Evolutionary conservation across 2,113 vertebrate genomes (phyloP).

Genomic region (Lucifuga dentata): DNA sequence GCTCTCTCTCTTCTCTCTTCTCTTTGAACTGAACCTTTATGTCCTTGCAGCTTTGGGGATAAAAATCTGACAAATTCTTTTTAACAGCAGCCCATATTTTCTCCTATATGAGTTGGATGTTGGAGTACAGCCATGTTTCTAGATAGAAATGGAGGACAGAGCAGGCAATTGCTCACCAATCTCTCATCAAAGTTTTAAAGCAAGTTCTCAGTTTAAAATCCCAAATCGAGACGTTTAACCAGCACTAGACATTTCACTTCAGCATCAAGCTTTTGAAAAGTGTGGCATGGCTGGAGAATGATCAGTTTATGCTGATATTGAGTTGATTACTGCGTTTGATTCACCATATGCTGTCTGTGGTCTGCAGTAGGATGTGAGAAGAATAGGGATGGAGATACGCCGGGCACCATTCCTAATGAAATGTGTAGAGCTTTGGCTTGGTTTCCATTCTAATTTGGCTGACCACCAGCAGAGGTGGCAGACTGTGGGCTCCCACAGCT

Average conservation of each 20-base stretch:
- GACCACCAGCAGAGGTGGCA: slow-evolving; percentile 20
- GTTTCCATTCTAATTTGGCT: slow-evolving; percentile 39
- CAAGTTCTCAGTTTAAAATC: slow-evolving; percentile 1
- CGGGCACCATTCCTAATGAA: slow-evolving; percentile 34
- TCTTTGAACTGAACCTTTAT: too few relatives aligned
- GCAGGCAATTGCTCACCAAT: background rate
- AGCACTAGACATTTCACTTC: too few relatives aligned
- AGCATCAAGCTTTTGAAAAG: slow-evolving; percentile 11
- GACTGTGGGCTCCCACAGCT: slow-evolving; percentile 15
- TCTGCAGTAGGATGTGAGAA: slow-evolving; percentile 44
- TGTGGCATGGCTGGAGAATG: background rate
- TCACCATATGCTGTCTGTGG: slow-evolving; percentile 46
- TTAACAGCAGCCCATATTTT: slow-evolving; percentile 7
- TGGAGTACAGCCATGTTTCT: slow-evolving; percentile 1
- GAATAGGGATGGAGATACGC: slow-evolving; percentile 41
- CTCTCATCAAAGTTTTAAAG: background rate
- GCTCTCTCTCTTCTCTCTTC: background rate
- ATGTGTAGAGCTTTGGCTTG: slow-evolving; percentile 28
- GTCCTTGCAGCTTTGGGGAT: slow-evolving; percentile 31
- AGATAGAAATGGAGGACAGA: slow-evolving; percentile 6
- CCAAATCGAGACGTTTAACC: too few relatives aligned
- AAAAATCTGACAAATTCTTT: slow-evolving; percentile 6
- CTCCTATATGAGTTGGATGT: background rate
- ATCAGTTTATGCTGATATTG: slow-evolving; percentile 5
- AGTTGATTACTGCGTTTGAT: slow-evolving; percentile 46